phyloP scores from a whole-genome alignment of 2,888 invertebrate genomes.

The Clanis bilineata region DNA sequence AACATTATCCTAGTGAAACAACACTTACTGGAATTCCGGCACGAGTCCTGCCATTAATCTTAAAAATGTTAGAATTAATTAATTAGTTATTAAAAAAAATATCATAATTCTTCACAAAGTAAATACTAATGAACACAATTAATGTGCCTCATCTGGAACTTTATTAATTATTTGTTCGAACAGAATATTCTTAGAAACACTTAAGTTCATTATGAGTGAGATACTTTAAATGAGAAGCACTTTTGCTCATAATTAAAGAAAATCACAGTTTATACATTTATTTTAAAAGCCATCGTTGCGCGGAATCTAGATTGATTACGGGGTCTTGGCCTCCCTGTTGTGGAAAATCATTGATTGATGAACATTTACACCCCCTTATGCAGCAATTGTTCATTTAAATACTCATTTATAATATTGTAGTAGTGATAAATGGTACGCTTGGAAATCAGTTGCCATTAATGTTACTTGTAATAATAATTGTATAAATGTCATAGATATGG shows the following conservation, averaged over 20 bases:
- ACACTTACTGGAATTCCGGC: not conserved
- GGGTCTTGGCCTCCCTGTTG: not conserved
- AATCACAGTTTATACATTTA: not conserved
- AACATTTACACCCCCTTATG: not conserved
- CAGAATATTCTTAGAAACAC: constrained; percentile 4
- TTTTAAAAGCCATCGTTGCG: not conserved
- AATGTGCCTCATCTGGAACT: not conserved
- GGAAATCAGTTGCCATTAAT: too few species aligned
- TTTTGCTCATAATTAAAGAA: not conserved
- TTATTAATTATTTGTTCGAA: not conserved
- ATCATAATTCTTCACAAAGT: not conserved
- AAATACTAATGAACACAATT: not conserved
- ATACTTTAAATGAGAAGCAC: constrained; percentile 7
- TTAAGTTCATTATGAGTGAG: constrained; percentile 5
- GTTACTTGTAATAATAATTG: too few species aligned
- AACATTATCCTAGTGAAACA: not conserved
- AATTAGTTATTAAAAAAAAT: not conserved
- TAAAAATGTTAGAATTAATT: not conserved
- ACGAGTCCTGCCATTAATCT: not conserved
- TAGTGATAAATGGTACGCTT: too few species aligned
- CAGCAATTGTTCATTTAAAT: not conserved
- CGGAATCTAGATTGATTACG: not conserved
- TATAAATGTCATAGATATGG: too few species aligned
- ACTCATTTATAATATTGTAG: not conserved
- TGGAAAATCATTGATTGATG: not conserved